phyloP scores from a whole-genome alignment of 2,113 vertebrate species.

The Mirza zaza region DNA sequence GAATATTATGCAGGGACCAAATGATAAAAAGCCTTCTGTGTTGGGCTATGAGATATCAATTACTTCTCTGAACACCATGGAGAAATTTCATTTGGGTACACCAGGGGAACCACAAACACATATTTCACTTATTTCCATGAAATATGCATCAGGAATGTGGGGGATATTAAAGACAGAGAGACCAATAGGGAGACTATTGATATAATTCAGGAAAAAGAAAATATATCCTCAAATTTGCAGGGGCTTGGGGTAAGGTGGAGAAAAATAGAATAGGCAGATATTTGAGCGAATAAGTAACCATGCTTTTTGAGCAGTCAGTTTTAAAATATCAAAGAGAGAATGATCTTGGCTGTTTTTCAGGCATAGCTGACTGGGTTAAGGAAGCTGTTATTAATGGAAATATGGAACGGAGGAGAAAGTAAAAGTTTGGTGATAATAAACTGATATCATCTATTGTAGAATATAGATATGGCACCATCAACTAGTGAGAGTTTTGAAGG shows the following conservation, averaged over 20 bases:
- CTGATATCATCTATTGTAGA: background rate
- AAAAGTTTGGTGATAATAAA: background rate
- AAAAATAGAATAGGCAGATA: background rate
- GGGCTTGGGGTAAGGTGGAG: background rate
- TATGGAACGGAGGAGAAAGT: background rate
- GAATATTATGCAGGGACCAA: background rate
- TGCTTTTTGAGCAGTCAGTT: background rate
- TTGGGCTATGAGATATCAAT: background rate
- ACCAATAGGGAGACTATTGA: background rate
- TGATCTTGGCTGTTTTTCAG: background rate
- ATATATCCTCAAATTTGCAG: background rate
- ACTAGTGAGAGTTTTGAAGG: background rate
- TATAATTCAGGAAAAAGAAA: constrained; percentile 12
- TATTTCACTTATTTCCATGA: constrained; percentile 35
- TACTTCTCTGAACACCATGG: constrained; percentile 5
- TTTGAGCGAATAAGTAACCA: background rate
- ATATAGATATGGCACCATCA: background rate
- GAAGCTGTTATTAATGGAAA: background rate
- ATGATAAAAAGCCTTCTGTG: background rate
- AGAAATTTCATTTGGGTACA: constrained; percentile 15
- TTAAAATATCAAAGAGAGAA: background rate
- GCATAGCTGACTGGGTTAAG: background rate
- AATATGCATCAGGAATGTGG: background rate
- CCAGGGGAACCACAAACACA: background rate
- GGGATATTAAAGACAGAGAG: background rate